Evolutionary conservation across 1,140 invertebrate genomes (phyloP).

Genomic region (Acyrthosiphon pisum): DNA sequence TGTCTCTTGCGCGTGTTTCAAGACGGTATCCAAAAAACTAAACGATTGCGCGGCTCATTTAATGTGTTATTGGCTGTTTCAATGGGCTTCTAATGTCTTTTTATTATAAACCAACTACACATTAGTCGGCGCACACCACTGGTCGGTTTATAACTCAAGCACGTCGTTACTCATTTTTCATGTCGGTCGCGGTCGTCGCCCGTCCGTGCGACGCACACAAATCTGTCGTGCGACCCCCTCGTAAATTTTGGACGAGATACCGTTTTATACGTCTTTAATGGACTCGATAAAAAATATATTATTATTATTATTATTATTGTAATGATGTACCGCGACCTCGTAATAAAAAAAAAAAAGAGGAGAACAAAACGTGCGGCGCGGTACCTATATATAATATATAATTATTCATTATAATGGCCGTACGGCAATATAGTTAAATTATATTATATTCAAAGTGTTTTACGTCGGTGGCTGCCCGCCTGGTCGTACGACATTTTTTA

Average conservation of each 20-base stretch:
- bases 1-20: background rate
- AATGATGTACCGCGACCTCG: background rate
- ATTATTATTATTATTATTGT: background rate
- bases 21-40: background rate
- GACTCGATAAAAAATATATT: background rate
- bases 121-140: background rate
- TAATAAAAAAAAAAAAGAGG: background rate
- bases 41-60: constrained; percentile 38
- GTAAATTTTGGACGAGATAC: constrained; percentile 25
- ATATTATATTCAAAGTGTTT: background rate
- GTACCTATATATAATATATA: too few species aligned
- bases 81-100: constrained; percentile 20
- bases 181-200: background rate
- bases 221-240: constrained; percentile 16
- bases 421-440: background rate
- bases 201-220: constrained; percentile 37
- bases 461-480: background rate
- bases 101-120: background rate
- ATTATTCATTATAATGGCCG: too few species aligned
- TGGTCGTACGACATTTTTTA: too few species aligned
- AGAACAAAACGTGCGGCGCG: background rate
- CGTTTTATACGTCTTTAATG: background rate
- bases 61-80: constrained; percentile 31
- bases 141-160: constrained; percentile 2
- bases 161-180: constrained; percentile 22